Evolutionary conservation across 1,140 invertebrate genomes (phyloP), one percentile per base, ranked within the genome.

Genomic region (Achatina immaculata): DNA sequence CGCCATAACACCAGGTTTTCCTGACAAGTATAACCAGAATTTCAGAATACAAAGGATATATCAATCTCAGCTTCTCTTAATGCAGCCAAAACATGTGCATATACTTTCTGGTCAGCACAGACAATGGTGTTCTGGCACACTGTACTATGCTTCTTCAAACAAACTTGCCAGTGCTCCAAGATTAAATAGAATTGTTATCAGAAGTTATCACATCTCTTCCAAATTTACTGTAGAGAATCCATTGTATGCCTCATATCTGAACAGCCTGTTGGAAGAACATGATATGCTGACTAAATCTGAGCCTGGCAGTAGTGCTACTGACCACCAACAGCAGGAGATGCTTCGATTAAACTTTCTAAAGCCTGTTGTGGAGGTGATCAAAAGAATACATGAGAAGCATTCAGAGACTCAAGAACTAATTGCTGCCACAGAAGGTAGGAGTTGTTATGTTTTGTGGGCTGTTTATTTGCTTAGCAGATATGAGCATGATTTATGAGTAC

Each of bases 171-270:
- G 31, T 62, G 6, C 58, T 31, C 4, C n/a, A 62, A 9, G n/a
- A 62, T 62, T 62, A 62, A 62, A 62, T 31, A 28, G 31, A 6
- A 4, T 34, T 62, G 21, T 62, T 31, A 16, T 62, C 28, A 74
- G 72, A 74, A 11, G 28, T n/a, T 48, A 74, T 43, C 72, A 74
- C 28, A 21, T 2, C 1, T 36, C 31, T 28, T 28, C 42, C 14
- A 74, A 74, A 51, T 74, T 74, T 43, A 74, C 42, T n/a, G 51
- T 74, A 2, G 36, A 45, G 28, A 74, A 74, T 36, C 48, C 72
- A 6, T 1, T 51, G 3, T 74, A 51, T 51, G 24, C 72, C 1
- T 74, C 72, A 28, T 74, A 74, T 36, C 31, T 74, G 31, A 19
- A 51, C 7, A 45, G 45, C 31, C 72, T 74, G 7, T n/a, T 34